Evolutionary conservation across 2,797 vertebrate genomes (phyloP).

Genomic region (Periparus ater): DNA sequence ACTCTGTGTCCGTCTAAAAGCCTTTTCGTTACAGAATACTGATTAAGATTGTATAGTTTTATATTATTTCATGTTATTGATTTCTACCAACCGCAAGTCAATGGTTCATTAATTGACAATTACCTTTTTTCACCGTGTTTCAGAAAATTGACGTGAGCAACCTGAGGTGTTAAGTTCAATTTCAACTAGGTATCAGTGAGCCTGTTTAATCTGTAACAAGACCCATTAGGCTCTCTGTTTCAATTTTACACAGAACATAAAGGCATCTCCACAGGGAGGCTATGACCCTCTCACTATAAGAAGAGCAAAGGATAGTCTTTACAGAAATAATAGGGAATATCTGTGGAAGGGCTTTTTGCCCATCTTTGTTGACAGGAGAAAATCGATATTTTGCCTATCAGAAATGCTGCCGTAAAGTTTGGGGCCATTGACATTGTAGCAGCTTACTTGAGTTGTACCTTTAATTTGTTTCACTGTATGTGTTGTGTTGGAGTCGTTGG

Average conservation of each 20-base stretch:
- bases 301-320: not conserved
- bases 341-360: not conserved
- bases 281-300: not conserved
- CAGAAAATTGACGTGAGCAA: slow-evolving; percentile 69
- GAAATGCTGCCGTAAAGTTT: not conserved
- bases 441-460: not conserved
- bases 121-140: slow-evolving; percentile 74
- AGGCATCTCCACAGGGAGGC: slow-evolving; percentile 11
- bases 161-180: slow-evolving; percentile 71
- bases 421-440: not conserved
- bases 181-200: slow-evolving; percentile 47
- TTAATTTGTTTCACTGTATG: not conserved
- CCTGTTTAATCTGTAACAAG: slow-evolving; percentile 73
- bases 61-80: slow-evolving; percentile 75
- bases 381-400: not conserved
- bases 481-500: not conserved
- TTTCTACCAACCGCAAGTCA: slow-evolving; percentile 62
- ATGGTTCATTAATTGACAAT: slow-evolving; percentile 80
- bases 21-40: slow-evolving; percentile 57
- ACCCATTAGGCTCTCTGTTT: slow-evolving; percentile 33
- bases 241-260: slow-evolving; percentile 43
- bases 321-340: slow-evolving; percentile 44
- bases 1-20: slow-evolving; percentile 69
- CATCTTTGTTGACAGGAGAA: not conserved
- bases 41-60: slow-evolving; percentile 68